Evolutionary conservation across 2,797 vertebrate species (phyloP), one percentile per base, ranked within the genome.

Genomic region (Lacerta agilis): DNA sequence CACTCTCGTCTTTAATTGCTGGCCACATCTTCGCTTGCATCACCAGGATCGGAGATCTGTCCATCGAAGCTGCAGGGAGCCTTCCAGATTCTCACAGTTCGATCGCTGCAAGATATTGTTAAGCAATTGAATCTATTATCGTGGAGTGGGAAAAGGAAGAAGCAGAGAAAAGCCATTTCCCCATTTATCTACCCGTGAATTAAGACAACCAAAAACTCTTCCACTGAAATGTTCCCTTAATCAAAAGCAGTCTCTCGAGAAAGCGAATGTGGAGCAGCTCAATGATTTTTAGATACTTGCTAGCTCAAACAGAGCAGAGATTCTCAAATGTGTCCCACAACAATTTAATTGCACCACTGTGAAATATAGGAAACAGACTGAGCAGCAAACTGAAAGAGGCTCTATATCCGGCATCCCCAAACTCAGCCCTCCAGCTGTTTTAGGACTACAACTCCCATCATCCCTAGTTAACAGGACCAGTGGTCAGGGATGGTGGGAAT

Each of bases 51-150:
- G 18, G 96, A 96, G 45, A 95, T 91, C 72, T 97, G 97, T 64
- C 97, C 97, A 0, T 99, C 98, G 85, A 98, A 95, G 82, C 96
- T 93, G 81, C 96, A 97, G 87, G 97, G 98, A 91, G 97, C 96
- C 93, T 98, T 98, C 99, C 99, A 99, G 93, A 99, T 98, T 95
- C 98, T 98, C 94, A 99, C 98, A 11, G 99, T 99, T 71, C 98
- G 97, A 93, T 99, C 99, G 93, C 99, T 99, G 94, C 43, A 80
- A 93, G 95, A 82, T 33, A 90, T 82, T 61, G 61, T 18, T 29
- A 90, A 76, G 85, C 13, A 84, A 18, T 49, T 2, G 71, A 29
- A 38, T 25, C 5, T 2, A 5, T 92, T 82, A 93, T 15, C 89
- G 58, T 0, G 0, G 17, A 11, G 27, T 29, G 61, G 64, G 71